Percentiles rank a stretch among this genome's conserved stretches.
Conservation (phyloP, 2,888 invertebrate species). For the Leucoma salicis region DNA sequence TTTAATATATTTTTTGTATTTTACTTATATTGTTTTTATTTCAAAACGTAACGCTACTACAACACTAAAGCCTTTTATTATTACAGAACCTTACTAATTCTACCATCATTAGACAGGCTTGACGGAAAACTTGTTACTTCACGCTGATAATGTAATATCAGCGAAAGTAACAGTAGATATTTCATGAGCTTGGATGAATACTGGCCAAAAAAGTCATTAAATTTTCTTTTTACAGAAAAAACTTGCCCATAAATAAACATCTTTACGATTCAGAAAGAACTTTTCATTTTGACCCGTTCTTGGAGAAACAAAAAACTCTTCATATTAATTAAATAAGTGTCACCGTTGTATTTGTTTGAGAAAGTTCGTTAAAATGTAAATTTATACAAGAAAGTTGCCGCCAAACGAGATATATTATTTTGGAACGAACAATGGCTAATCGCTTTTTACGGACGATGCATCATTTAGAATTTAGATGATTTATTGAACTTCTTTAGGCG, state of each 20-base stretch:
- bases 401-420: neutral
- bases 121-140: too few relatives aligned
- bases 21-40: too few relatives aligned
- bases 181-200: too few relatives aligned
- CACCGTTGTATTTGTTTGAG: neutral
- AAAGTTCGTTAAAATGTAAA: neutral
- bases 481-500: too few relatives aligned
- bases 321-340: constrained; percentile 2
- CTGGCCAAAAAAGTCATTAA: too few relatives aligned
- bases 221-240: neutral
- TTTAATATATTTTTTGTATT: neutral
- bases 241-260: neutral
- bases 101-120: too few relatives aligned
- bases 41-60: too few relatives aligned
- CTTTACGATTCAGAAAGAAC: neutral
- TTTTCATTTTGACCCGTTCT: neutral
- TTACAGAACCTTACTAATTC: too few relatives aligned
- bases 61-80: too few relatives aligned
- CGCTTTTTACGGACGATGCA: neutral
- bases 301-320: neutral
- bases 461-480: too few relatives aligned
- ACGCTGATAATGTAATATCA: too few relatives aligned
- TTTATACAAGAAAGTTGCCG: neutral
- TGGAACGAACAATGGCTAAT: neutral
- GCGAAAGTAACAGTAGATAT: too few relatives aligned